Conservation (phyloP, 2,797 vertebrate genomes). For the Orientallactaga sibirica region DNA sequence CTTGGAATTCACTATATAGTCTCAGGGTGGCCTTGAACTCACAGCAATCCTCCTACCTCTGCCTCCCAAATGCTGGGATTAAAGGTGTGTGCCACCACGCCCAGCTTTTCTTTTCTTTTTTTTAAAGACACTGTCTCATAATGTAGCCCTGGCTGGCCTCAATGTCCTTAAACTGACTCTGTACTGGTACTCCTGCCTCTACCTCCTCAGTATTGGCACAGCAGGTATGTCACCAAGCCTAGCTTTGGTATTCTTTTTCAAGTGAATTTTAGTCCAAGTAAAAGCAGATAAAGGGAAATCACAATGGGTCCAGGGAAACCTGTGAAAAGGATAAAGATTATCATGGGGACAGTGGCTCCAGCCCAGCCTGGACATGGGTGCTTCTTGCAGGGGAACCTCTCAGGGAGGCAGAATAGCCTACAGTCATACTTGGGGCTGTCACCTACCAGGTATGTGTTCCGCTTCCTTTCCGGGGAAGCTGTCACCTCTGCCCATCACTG, state of each 20-base stretch:
- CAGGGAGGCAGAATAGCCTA: background rate
- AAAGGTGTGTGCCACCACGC: too few relatives aligned
- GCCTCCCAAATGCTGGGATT: too few relatives aligned
- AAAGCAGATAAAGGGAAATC: background rate
- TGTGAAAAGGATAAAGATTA: background rate
- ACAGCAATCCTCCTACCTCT: too few relatives aligned
- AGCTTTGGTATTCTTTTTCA: accelerated
- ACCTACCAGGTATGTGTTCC: accelerated
- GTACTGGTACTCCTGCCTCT: background rate
- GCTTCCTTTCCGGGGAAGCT: background rate
- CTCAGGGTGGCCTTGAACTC: too few relatives aligned
- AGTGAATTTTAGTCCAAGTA: background rate
- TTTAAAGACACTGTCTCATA: background rate
- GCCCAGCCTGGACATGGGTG: accelerated
- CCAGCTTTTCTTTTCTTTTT: background rate
- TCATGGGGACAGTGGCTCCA: accelerated
- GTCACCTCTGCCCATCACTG: background rate
- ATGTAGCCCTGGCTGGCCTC: too few relatives aligned
- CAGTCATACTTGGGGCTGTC: background rate
- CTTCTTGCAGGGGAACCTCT: accelerated
- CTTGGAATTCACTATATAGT: too few relatives aligned
- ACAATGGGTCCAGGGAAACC: background rate
- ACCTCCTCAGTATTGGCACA: background rate
- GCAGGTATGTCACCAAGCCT: too few relatives aligned
- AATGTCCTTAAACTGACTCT: too few relatives aligned